phyloP scores from a whole-genome alignment of 1,140 invertebrate species.

The Drosophila nigromelanica region DNA sequence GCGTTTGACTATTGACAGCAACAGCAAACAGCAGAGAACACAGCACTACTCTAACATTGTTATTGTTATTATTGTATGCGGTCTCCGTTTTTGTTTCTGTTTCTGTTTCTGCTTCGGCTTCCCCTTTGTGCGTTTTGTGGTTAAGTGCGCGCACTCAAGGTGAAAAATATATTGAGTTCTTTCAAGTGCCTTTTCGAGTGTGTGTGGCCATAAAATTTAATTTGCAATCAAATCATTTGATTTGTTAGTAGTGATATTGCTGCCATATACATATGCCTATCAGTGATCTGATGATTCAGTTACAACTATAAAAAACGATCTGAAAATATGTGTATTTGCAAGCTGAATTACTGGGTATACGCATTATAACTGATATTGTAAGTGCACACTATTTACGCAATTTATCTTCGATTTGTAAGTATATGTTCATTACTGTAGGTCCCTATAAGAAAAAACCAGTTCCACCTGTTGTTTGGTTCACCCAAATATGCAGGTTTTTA shows the following conservation, averaged over 20 bases:
- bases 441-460: slow-evolving; percentile 36
- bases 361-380: slow-evolving; percentile 15
- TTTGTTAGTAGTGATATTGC: slow-evolving; percentile 31
- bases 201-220: slow-evolving; percentile 57
- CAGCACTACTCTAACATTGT: slow-evolving; percentile 49
- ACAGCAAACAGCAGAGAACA: slow-evolving; percentile 13
- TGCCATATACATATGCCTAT: slow-evolving; percentile 16
- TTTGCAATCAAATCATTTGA: slow-evolving; percentile 67
- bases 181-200: slow-evolving; percentile 63
- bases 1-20: slow-evolving; percentile 57
- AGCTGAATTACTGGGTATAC: slow-evolving; percentile 8
- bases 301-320: slow-evolving; percentile 1
- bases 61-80: slow-evolving; percentile 63
- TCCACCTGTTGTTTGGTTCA: slow-evolving; percentile 39
- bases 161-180: slow-evolving; percentile 77
- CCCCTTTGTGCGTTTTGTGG: slow-evolving; percentile 57
- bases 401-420: background rate
- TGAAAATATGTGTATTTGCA: slow-evolving; percentile 4
- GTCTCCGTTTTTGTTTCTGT: slow-evolving; percentile 52
- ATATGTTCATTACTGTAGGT: background rate
- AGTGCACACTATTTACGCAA: slow-evolving; percentile 23
- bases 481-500: slow-evolving; percentile 37
- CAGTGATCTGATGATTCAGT: slow-evolving; percentile 33
- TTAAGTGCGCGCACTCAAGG: slow-evolving; percentile 76
- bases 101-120: slow-evolving; percentile 41